A percentile compares a stretch with the other conserved stretches of the same genome.
Evolutionary conservation across 2,888 invertebrate species (phyloP).

Genomic region (Eremobia ochroleuca): DNA sequence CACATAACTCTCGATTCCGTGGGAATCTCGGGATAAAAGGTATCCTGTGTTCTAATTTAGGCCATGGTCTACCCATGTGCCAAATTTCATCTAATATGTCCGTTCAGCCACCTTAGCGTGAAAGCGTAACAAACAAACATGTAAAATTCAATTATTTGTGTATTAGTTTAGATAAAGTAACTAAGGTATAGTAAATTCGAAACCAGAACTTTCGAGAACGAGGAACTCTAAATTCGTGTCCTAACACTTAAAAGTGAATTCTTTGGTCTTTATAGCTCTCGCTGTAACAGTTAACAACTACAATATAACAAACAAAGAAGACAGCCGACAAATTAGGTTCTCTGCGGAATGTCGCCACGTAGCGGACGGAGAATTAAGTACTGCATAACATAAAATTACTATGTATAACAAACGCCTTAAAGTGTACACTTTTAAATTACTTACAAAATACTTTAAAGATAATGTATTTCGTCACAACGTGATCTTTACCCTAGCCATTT

Average conservation of each 20-base stretch:
- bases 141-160: neutral
- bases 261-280: constrained; percentile 64
- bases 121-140: neutral
- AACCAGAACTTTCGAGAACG: constrained; percentile 36
- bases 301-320: constrained; percentile 52
- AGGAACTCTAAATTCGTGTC: constrained; percentile 33
- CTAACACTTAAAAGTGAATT: constrained; percentile 57
- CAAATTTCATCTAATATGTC: neutral
- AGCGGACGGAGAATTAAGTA: constrained; percentile 70
- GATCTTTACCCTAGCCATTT: constrained; percentile 82
- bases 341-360: constrained; percentile 65
- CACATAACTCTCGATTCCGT: neutral
- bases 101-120: neutral
- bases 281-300: constrained; percentile 56
- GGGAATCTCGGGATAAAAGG: neutral
- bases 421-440: constrained; percentile 51
- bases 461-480: constrained; percentile 72
- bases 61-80: neutral
- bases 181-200: constrained; percentile 33
- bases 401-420: constrained; percentile 47
- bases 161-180: neutral
- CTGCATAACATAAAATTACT: constrained; percentile 59
- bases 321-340: constrained; percentile 54
- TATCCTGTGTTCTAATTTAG: neutral
- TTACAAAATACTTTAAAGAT: constrained; percentile 49